Base-by-base conservation (phyloP, 2,797 vertebrate genomes). In the Diplodus sargus region DNA sequence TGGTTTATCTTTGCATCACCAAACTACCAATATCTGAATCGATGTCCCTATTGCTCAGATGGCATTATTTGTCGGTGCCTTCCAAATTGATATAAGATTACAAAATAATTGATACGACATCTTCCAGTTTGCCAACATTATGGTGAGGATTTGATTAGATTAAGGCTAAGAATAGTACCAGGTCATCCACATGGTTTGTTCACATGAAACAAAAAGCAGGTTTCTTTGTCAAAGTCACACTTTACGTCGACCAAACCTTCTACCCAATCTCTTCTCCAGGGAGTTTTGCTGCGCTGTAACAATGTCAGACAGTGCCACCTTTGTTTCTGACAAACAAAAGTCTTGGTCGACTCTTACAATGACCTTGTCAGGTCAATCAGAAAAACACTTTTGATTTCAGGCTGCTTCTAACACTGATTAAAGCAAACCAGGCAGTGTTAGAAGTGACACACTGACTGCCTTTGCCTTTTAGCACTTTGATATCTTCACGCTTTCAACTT, bases 401-500 rank as follows among this genome's bases (percentile, higher is more conserved):
- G 39, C 39, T 39, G 5, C 23, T 63, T 25, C 25, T 4, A 7
- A 22, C 34, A 3, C 25, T 5, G 6, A 53, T 3, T 43, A 58
- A 42, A 17, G n/a, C 20, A 48, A 58, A 67, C 56, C 59, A 58
- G 18, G 12, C 48, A 52, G 4, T 80, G 30, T 16, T 11, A 39
- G 10, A 39, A 39, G 3, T 39, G 9, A 39, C 39, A 39, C 39
- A 39, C 39, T 39, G 39, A 39, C 39, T 54, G 16, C 47, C 30
- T 23, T 23, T 70, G 48, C 42, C 43, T 70, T 59, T 73, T n/a
- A 47, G 28, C 34, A 23, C 57, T 64, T 53, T 73, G 23, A 42
- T 30, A 72, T 81, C 18, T 66, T 34, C 6, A 4, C 49, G 49
- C 45, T 34, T 74, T 16, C 42, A 22, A 73, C 75, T 28, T 53